Conservation (phyloP, 2,888 invertebrate species). For the Cerastis leucographa region DNA sequence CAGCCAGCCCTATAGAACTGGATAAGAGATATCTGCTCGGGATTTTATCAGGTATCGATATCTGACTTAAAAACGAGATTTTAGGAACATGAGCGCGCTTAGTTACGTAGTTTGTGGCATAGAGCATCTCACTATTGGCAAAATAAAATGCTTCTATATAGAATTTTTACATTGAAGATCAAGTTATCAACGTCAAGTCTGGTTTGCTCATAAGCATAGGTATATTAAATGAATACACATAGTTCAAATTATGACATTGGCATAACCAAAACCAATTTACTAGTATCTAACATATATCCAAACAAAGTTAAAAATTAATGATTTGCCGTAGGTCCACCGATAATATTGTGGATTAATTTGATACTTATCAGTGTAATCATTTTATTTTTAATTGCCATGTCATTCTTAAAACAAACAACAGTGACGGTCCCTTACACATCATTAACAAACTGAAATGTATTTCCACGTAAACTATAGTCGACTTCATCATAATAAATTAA, state of each 20-base stretch:
- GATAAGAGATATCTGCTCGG: conserved; percentile 9
- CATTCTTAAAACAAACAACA: neutral
- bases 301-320: neutral
- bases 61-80: neutral
- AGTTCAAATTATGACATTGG: neutral
- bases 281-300: neutral
- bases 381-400: neutral
- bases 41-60: conserved; percentile 46
- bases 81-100: neutral
- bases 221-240: too few relatives aligned
- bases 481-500: conserved; percentile 64
- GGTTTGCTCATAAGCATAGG: neutral
- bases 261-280: neutral
- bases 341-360: neutral
- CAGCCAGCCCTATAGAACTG: conserved; percentile 58
- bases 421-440: neutral
- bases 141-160: neutral
- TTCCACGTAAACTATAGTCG: conserved; percentile 1
- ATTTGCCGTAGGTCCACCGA: neutral
- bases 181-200: neutral
- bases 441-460: conserved; percentile 15
- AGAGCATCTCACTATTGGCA: neutral
- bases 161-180: neutral
- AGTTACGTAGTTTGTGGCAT: neutral
- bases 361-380: neutral